phyloP scores from a whole-genome alignment of 2,797 vertebrate species.

The Tolypeutes matacus region DNA sequence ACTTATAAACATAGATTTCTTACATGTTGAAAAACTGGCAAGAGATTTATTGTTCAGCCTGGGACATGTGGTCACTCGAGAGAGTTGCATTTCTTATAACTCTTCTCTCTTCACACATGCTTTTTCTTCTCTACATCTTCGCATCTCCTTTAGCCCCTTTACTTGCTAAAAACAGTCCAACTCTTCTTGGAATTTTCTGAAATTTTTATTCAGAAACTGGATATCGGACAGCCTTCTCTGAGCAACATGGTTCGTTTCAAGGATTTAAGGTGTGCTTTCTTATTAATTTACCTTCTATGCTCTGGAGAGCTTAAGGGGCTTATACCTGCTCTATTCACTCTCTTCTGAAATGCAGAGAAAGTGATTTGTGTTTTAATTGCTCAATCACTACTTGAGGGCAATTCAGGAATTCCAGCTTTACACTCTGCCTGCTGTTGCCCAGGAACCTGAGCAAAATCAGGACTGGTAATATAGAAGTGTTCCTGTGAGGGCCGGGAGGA shows the following conservation, averaged over 20 bases:
- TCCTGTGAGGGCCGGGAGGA: background rate
- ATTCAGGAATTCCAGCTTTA: background rate
- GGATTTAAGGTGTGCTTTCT: background rate
- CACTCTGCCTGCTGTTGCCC: background rate
- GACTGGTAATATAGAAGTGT: background rate
- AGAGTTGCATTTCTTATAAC: conserved; percentile 35
- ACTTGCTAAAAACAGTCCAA: background rate
- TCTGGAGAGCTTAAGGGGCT: background rate
- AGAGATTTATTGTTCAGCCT: conserved; percentile 61
- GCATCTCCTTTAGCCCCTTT: background rate
- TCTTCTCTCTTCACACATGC: background rate
- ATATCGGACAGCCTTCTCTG: background rate
- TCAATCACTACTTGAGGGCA: background rate
- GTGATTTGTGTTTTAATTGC: background rate
- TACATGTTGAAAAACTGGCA: conserved; percentile 43
- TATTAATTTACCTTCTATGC: background rate
- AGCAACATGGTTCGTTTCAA: background rate
- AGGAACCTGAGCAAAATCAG: background rate
- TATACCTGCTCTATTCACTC: background rate
- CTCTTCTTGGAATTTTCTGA: background rate
- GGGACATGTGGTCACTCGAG: background rate
- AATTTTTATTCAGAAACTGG: conserved; percentile 29
- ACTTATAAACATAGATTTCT: conserved; percentile 57
- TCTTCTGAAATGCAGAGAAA: conserved; percentile 40
- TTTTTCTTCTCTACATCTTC: conserved; percentile 4